Conservation (phyloP, 2,797 vertebrate species). For the Peromyscus melanophrys region DNA sequence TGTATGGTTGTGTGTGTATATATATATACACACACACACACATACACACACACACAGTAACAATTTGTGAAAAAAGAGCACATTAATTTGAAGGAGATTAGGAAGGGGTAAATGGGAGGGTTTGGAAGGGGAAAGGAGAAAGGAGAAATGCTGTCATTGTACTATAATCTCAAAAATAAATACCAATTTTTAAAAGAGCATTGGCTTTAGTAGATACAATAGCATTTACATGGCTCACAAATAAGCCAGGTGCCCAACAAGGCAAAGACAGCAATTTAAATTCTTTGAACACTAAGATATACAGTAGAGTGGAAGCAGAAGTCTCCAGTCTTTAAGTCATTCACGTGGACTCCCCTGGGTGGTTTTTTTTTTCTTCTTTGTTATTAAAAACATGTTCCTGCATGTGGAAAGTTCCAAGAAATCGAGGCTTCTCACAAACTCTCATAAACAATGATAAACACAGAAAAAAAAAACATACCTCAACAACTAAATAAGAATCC, state of each 20-base stretch:
- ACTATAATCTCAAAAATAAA: too few species aligned
- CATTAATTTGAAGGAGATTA: too few species aligned
- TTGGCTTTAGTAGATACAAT: not conserved
- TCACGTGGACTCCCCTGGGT: not conserved
- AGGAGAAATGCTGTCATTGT: too few species aligned
- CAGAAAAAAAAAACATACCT: not conserved
- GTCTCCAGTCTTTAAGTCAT: not conserved
- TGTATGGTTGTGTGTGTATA: too few species aligned
- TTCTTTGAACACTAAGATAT: not conserved
- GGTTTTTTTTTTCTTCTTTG: not conserved
- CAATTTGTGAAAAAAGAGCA: too few species aligned
- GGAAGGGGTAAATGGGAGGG: too few species aligned
- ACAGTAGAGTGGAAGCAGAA: too few species aligned
- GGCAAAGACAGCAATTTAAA: not conserved
- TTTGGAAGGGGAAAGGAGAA: too few species aligned
- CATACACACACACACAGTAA: too few species aligned
- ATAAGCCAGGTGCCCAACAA: not conserved
- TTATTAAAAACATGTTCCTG: not conserved
- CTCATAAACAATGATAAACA: not conserved
- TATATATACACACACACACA: too few species aligned
- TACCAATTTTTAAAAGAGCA: not conserved
- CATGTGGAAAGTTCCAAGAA: not conserved
- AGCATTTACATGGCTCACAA: accelerated
- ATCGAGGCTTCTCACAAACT: not conserved
- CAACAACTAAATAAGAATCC: not conserved